Percentiles rank a stretch among this genome's conserved stretches.
These are phyloP conservation scores for Australoheros facetus DNA, from an alignment of 2,797 vertebrate genomes.

Conservation along the genomic window DNA sequence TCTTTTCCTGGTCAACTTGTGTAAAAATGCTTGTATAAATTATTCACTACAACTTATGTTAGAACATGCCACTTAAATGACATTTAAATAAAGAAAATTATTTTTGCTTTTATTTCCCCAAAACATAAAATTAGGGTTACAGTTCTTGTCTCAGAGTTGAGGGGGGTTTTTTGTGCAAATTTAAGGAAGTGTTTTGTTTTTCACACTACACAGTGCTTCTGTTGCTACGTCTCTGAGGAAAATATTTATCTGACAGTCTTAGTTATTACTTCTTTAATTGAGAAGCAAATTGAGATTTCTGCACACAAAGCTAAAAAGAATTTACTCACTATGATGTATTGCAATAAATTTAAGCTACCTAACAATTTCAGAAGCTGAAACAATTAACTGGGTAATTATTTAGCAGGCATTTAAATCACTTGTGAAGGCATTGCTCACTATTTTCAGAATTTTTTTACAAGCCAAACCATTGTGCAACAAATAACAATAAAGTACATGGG, in stretches of 20 bases:
- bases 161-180: not conserved
- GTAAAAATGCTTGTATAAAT: not conserved
- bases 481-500: not conserved
- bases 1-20: not conserved
- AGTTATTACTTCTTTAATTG: not conserved
- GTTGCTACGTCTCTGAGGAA: not conserved
- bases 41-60: accelerated
- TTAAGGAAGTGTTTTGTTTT: not conserved
- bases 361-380: too few relatives aligned
- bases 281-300: too few relatives aligned
- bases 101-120: too few relatives aligned
- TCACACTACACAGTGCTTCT: not conserved
- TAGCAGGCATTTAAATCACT: too few relatives aligned
- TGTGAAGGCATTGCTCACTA: not conserved
- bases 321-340: too few relatives aligned
- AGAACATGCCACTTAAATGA: not conserved
- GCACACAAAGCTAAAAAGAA: too few relatives aligned
- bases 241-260: not conserved
- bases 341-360: too few relatives aligned
- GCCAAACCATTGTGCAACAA: not conserved
- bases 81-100: too few relatives aligned
- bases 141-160: not conserved
- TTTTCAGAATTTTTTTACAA: not conserved
- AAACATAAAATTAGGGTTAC: not conserved
- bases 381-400: too few relatives aligned